Base-by-base conservation (phyloP, 2,888 invertebrate species). In the Mesorhabditis sp. region DNA sequence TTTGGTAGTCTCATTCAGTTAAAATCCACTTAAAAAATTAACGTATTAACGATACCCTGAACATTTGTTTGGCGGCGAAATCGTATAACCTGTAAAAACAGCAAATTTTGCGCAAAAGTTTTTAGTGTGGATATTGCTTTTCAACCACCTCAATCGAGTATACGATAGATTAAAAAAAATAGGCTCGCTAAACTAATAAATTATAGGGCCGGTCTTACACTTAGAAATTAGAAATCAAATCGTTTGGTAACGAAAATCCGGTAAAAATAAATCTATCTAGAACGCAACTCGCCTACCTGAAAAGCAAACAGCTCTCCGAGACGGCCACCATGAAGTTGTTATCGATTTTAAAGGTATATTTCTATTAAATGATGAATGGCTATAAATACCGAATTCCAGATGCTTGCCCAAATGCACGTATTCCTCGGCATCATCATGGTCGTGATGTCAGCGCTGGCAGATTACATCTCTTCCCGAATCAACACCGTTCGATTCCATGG, bases 391-490 rank as follows among this genome's bases (percentile, higher is more conserved):
- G 1, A 62, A 28, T 68, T 82, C 65, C 70, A 82, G 82, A 76
- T 74, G 5, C 62, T 82, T 64, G 80, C 82, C 13, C 79, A 82
- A 74, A 72, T 77, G n/a, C 82, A 82, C 70, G 77, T 81, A 28
- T 73, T 82, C 6, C 72, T 82, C 10, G 80, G 80, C 4, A 72
- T 77, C 63, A 70, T 77, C 15, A 79, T 82, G 78, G 72, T 82
- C n/a, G 76, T 81, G 45, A 72, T 82, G 45, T 75, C 80, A 15
- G 72, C 74, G 3, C 67, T 81, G 43, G 82, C 82, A n/a, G 82
- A 82, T 70, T 82, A 79, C 68, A 74, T 80, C 5, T 76, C 76
- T 43, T 74, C 76, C 43, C 68, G 81, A 45, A 77, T 76, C 44
- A 81, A 81, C 63, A 82, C 82, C 7, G 74, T 82, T 41, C 71